Conservation (phyloP, 2,113 vertebrate species). For the sheep (Ovis aries) region DNA sequence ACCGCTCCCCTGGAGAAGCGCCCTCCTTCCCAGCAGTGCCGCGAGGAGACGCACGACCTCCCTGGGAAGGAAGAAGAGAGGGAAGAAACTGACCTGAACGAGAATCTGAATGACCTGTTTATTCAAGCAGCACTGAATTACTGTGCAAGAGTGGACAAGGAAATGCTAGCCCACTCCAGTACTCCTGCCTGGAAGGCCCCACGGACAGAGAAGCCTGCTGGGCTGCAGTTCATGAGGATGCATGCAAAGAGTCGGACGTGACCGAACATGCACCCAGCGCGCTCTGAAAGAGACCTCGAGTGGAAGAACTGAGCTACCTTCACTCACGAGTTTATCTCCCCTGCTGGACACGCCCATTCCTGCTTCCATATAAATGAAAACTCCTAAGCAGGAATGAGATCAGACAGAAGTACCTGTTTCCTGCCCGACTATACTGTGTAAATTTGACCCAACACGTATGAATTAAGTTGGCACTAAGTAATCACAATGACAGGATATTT, state of each 20-base stretch:
- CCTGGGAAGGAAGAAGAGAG: not conserved
- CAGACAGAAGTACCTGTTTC: not conserved
- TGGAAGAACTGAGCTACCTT: not conserved
- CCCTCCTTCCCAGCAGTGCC: not conserved
- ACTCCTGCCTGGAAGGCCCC: not conserved
- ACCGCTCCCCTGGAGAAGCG: rapidly evolving
- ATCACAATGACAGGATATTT: not conserved
- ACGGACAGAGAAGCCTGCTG: not conserved
- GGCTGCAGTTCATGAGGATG: not conserved
- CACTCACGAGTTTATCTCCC: not conserved
- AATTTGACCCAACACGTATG: not conserved
- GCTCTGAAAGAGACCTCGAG: not conserved
- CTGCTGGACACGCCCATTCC: not conserved
- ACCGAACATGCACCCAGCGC: not conserved
- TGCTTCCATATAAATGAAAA: not conserved
- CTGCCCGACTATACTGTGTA: not conserved
- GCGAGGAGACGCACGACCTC: rapidly evolving
- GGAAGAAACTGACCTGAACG: not conserved
- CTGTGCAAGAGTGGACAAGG: not conserved
- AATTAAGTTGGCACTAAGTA: not conserved
- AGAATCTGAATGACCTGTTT: not conserved
- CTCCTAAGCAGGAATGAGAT: not conserved
- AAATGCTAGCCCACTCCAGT: not conserved
- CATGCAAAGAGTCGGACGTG: rapidly evolving
- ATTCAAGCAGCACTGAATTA: not conserved